Base-by-base conservation (phyloP, 2,797 vertebrate species). In the Pangasius mekongensis region DNA sequence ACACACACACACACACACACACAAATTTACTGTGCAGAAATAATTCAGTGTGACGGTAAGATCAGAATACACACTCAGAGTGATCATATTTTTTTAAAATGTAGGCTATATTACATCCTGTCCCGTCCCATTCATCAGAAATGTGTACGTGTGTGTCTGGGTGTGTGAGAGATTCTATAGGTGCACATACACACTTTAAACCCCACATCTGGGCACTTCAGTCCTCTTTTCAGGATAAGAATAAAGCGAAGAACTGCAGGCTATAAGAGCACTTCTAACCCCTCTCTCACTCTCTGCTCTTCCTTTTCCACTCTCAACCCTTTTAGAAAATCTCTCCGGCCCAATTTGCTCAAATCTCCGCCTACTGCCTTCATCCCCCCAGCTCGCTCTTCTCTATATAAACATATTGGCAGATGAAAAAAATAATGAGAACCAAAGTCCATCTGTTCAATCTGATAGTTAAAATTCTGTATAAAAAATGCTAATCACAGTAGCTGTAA, bases 191-290 rank as follows among this genome's bases (percentile, higher is more conserved):
- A 52, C 18, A 58, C 5, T 47, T 52, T 11, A 69, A 49, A n/a
- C 33, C 76, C 39, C 30, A 83, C 91, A 95, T 94, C 94, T 95
- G 94, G 87, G 67, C 93, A 93, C 94, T 93, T 95, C 92, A 87
- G 67, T 24, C 60, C 87, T 87, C 92, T 93, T 93, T 95, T 95
- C 93, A 94, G 86, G 0, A 39, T 16, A 47, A 88, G 88, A 90
- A 92, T 87, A 87, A 91, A 92, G 90, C 91, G 43, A 91, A 91
- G 92, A 64, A 94, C 96, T 94, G 62, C 56, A 87, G 95, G 95
- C 94, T 88, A 92, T 90, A 92, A 90, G 93, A 94, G 94, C 95
- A 95, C 95, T 95, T 93, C 91, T 91, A 90, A 87, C 89, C 87
- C 84, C 14, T 52, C 87, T 85, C 88, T 89, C 64, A 86, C 83